Evolutionary conservation across 2,113 vertebrate species (phyloP), one percentile per base, ranked within the genome.

Genomic region (Ictidomys tridecemlineatus): DNA sequence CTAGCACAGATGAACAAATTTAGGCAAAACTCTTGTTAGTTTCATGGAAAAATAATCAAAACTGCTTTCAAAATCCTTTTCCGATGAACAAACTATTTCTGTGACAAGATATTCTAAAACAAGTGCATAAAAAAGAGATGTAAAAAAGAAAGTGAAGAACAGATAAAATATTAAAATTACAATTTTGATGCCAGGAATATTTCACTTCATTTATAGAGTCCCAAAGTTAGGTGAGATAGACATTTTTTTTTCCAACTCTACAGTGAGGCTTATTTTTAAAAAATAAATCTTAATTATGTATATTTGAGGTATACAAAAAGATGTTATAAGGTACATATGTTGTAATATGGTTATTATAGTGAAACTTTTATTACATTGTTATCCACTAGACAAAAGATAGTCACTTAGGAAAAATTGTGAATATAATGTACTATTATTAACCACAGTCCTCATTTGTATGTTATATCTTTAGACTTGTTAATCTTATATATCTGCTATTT

Each of bases 11-110:
- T 61, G 83, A 89, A 87, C 4, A 24, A 67, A 94, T 70, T 86
- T 86, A 93, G n/a, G 85, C 24, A 79, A 89, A 94, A 72, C 30
- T 91, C 58, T 91, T 45, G 5, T 37, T 92, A 67, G n/a, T 82
- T 92, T 73, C 53, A 83, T 61, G 65, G 61, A 77, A 79, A 93
- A 89, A 51, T 67, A 83, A 63, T 82, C 8, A 76, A 94, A 92
- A 42, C 8, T 51, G n/a, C 39, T 56, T 69, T 92, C 34, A 77
- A 92, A n/a, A 86, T 83, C 32, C 5, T 45, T 83, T 95, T 53
- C 63, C 73, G 53, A 61, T 2, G 53, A 94, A 51, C 30, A 92
- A 76, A 88, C 28, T 32, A 28, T 83, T 95, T 92, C 61, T 73
- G 77, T 5, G 56, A 70, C 1, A 42, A 5, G 9, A 32, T 89